phyloP scores from a whole-genome alignment of 1,140 invertebrate genomes.

The Diabrotica undecimpunctata region DNA sequence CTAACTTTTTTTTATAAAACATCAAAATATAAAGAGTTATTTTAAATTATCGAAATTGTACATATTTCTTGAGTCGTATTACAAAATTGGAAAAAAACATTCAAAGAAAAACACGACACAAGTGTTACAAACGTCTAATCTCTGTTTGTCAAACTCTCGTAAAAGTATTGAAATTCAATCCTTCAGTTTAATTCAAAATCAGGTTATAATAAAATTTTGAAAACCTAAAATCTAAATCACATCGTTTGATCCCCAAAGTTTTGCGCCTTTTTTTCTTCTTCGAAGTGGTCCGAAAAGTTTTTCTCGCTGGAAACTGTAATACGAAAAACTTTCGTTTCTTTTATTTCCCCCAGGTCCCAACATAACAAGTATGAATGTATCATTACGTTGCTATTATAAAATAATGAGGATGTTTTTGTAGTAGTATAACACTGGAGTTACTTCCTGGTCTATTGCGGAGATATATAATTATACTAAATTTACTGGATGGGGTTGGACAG shows the following conservation, averaged over 20 bases:
- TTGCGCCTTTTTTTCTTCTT: background rate
- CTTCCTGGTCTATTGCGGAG: no score
- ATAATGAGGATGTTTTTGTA: background rate
- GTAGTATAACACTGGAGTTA: no score
- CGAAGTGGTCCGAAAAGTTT: background rate
- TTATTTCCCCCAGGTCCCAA: background rate
- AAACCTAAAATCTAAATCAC: background rate
- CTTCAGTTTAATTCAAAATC: background rate
- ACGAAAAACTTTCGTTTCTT: background rate
- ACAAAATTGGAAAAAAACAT: no score
- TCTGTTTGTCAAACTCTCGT: no score
- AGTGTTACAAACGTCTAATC: no score
- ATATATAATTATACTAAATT: no score
- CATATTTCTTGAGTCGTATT: no score
- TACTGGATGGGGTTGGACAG: no score
- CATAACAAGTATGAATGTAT: conserved; percentile 3
- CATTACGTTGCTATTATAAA: conserved; percentile 1
- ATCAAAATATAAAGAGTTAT: no score
- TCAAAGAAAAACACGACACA: no score
- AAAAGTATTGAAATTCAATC: background rate
- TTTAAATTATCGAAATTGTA: no score
- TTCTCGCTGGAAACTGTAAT: background rate
- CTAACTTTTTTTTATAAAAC: no score
- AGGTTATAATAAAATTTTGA: background rate
- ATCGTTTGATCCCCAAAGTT: background rate